Percentiles rank a stretch among this genome's conserved stretches.
Evolutionary conservation across 2,888 invertebrate genomes (phyloP).

Genomic region (Parthenolecanium corni): DNA sequence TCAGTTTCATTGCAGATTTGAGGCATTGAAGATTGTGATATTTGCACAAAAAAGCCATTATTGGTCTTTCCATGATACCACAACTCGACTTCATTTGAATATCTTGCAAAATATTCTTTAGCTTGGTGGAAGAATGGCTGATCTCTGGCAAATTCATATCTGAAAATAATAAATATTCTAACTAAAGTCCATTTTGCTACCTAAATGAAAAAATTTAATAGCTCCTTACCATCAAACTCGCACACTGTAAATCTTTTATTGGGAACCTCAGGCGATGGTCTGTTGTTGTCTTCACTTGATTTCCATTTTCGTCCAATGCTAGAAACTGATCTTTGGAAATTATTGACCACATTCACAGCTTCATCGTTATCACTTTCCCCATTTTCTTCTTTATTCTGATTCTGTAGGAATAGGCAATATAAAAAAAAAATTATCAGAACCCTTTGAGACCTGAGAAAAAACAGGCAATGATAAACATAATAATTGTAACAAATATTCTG

Average conservation of each 20-base stretch:
- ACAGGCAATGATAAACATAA: too few species aligned
- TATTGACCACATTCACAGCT: slow-evolving; percentile 1
- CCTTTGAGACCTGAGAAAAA: too few species aligned
- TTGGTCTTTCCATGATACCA: slow-evolving; percentile 57
- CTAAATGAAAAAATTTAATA: too few species aligned
- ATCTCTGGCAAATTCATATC: slow-evolving; percentile 43
- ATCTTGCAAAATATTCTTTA: slow-evolving; percentile 58
- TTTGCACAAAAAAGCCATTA: slow-evolving; percentile 74
- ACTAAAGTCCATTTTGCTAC: background rate
- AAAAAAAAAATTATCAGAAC: too few species aligned
- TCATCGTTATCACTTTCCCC: background rate
- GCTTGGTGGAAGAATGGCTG: slow-evolving; percentile 77
- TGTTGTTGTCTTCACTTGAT: slow-evolving; percentile 6
- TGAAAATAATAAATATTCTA: slow-evolving; percentile 2
- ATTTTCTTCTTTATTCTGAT: background rate
- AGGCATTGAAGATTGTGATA: slow-evolving; percentile 74
- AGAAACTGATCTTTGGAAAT: slow-evolving; percentile 72
- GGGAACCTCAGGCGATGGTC: background rate
- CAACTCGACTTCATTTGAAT: slow-evolving; percentile 34
- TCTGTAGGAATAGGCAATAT: too few species aligned
- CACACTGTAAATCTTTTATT: slow-evolving; percentile 19
- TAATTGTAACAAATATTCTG: too few species aligned
- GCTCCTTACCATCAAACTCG: slow-evolving; percentile 17
- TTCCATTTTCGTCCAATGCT: slow-evolving; percentile 43
- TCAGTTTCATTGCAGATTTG: slow-evolving; percentile 76